These are phyloP conservation scores for Microcaecilia unicolor DNA, from an alignment of 2,797 vertebrate species.

Conservation along the genomic window DNA sequence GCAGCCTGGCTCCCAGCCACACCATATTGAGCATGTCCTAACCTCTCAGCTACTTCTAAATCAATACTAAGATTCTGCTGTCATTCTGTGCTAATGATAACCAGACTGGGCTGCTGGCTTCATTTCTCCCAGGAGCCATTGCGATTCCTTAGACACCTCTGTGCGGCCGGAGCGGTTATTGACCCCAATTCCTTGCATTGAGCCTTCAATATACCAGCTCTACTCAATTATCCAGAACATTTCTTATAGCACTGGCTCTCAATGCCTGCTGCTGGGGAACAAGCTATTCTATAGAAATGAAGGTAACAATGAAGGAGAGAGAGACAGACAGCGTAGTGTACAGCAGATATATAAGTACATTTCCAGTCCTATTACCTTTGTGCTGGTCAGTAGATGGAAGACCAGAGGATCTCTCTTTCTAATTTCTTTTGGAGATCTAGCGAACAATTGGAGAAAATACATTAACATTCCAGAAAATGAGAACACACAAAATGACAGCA, in stretches of 20 bases:
- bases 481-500: too few relatives aligned
- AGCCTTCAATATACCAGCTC: conserved; percentile 17
- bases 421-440: conserved; percentile 26
- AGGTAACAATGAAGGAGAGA: conserved; percentile 14
- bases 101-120: conserved; percentile 1
- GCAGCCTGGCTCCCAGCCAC: conserved; percentile 14
- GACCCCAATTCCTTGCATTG: conserved; percentile 4
- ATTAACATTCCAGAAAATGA: conserved; percentile 15
- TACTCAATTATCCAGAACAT: conserved; percentile 8
- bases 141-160: conserved; percentile 7
- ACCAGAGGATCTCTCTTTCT: conserved; percentile 25
- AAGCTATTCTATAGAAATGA: conserved; percentile 7
- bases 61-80: conserved; percentile 25
- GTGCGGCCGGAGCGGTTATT: conserved; percentile 9
- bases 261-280: conserved; percentile 7
- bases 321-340: background rate
- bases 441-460: conserved; percentile 18
- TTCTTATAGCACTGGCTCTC: too few relatives aligned
- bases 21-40: conserved; percentile 24
- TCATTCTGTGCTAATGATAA: conserved; percentile 5
- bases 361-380: conserved; percentile 27
- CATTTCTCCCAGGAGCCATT: conserved; percentile 1
- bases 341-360: conserved; percentile 6
- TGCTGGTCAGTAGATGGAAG: conserved; percentile 38
- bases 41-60: conserved; percentile 20